phyloP scores from a whole-genome alignment of 2,888 invertebrate species.

The Drosophila merina region DNA sequence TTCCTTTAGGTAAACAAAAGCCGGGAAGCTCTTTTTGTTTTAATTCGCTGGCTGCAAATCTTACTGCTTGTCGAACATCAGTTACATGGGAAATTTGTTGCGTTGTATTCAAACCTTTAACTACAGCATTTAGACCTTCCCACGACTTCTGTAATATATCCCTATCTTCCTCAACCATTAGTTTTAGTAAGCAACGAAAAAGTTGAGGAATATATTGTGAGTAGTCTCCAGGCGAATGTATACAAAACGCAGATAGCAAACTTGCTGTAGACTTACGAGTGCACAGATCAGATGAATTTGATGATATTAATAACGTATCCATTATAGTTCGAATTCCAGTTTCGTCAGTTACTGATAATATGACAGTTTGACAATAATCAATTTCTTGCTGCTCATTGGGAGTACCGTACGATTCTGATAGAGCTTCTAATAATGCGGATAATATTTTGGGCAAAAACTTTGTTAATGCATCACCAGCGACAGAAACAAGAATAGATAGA shows the following conservation, averaged over 20 bases:
- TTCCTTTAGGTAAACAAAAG: conserved; percentile 96
- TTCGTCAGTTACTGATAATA: conserved; percentile 95
- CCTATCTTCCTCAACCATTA: conserved; percentile 92
- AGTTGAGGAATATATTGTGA: conserved; percentile 94
- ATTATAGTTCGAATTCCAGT: conserved; percentile 94
- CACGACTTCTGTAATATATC: conserved; percentile 93
- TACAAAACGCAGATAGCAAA: conserved; percentile 95
- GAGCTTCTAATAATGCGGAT: conserved; percentile 92
- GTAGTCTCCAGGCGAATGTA: conserved; percentile 94
- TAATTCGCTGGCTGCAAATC: conserved; percentile 94
- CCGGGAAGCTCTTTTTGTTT: conserved; percentile 93
- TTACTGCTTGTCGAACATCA: conserved; percentile 96
- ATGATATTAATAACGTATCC: conserved; percentile 92
- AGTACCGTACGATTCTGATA: conserved; percentile 88
- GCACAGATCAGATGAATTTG: conserved; percentile 87
- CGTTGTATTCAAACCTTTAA: conserved; percentile 93
- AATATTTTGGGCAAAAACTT: conserved; percentile 96
- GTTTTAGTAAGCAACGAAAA: conserved; percentile 92
- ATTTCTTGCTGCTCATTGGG: conserved; percentile 89
- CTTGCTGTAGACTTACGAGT: conserved; percentile 92
- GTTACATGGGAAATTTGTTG: conserved; percentile 94
- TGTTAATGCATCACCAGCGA: conserved; percentile 96
- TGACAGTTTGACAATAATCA: conserved; percentile 96
- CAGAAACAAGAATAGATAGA: conserved; percentile 95
- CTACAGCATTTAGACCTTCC: conserved; percentile 95